Evolutionary conservation across 2,888 invertebrate species (phyloP).

Genomic region (Nipponacmea schrenckii): DNA sequence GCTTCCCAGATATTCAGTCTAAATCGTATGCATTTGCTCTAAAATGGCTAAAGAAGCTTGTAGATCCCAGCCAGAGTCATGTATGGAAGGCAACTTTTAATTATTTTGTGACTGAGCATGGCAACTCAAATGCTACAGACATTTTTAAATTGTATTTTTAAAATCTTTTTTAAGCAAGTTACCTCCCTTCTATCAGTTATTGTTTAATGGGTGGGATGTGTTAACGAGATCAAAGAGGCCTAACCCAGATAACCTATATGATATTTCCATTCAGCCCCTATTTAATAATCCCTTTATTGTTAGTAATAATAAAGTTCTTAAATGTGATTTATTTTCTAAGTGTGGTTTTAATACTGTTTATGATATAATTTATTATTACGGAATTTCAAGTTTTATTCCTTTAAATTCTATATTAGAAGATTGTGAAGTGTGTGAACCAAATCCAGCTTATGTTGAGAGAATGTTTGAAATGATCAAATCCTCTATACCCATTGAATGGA

Average conservation of each 20-base stretch:
- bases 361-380: too few relatives aligned
- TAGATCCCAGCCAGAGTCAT: background rate
- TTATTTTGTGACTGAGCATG: background rate
- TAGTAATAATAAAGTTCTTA: too few relatives aligned
- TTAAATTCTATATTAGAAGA: too few relatives aligned
- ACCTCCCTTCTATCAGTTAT: background rate
- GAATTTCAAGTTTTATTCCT: too few relatives aligned
- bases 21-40: background rate
- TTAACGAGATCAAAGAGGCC: background rate
- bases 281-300: too few relatives aligned
- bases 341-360: too few relatives aligned
- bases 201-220: background rate
- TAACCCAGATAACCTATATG: background rate
- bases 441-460: too few relatives aligned
- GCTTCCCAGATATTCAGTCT: background rate
- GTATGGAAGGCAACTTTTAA: background rate
- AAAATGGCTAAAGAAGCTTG: background rate
- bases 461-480: too few relatives aligned
- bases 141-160: background rate
- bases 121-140: background rate
- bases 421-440: too few relatives aligned
- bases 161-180: background rate
- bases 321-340: too few relatives aligned
- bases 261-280: background rate
- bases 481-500: too few relatives aligned